Evolutionary conservation across 2,113 vertebrate genomes (phyloP), one percentile per base, ranked within the genome.

Genomic region (Syngnathoides biaculeatus): DNA sequence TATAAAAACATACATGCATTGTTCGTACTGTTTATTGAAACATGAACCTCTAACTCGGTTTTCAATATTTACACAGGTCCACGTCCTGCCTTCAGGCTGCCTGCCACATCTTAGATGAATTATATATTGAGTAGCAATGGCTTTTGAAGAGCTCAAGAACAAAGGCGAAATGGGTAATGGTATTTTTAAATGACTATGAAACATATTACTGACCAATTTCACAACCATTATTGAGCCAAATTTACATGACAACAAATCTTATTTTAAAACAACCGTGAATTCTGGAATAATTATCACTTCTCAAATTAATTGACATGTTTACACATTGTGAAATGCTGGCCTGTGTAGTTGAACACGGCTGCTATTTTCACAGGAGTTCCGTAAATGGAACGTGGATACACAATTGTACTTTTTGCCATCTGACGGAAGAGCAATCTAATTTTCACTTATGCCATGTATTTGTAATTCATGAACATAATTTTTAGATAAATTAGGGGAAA

Each of bases 141-240:
- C 90, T 56, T 92, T 90, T 78, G 91, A 92, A 74, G 92, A 93
- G 78, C 82, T 92, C 50, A 92, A 90, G 75, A 82, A 85, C 78
- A 92, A 91, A 82, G 83, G 86, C 79, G 79, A 79, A 59, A 79
- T 86, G 63, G 86, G 86, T 90, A 82, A 88, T 55, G 56, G 56
- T 3, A 22, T 24, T 50, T 65, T 19, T n/a, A 52, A 19, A 38
- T 45, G 13, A 5, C 1, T 68, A 0, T 53, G 26, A 40, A 69
- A 5, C 45, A 13, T 7, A 55, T 26, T 10, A 20, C 1, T 3
- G 26, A 15, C 14, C 58, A 30, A 17, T 38, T 60, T n/a, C 48
- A 2, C 20, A n/a, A n/a, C 48, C 48, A 52, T 52, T n/a, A 47
- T 50, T 52, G 2, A 52, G 35, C 38, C 7, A 52, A 9, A 17